These are phyloP conservation scores for Alsophila aescularia DNA, from an alignment of 2,888 invertebrate species.

Conservation along the genomic window DNA sequence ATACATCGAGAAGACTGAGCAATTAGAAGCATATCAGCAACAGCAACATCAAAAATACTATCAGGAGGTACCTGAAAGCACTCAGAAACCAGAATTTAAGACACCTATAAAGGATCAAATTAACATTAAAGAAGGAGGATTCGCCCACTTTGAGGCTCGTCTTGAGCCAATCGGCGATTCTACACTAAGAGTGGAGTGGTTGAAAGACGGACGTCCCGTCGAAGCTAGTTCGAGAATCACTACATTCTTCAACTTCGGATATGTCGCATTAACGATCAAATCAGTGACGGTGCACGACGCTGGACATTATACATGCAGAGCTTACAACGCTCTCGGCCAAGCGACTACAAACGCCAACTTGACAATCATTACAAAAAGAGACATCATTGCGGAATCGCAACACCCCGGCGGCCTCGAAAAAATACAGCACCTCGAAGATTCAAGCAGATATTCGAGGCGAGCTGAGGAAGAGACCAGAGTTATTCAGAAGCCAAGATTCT, in stretches of 20 bases:
- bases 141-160: slow-evolving; percentile 97
- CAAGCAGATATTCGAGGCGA: slow-evolving; percentile 87
- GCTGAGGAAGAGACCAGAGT: slow-evolving; percentile 90
- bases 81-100: slow-evolving; percentile 93
- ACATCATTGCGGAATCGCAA: slow-evolving; percentile 94
- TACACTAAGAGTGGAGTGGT: slow-evolving; percentile 95
- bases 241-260: slow-evolving; percentile 97
- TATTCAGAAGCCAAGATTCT: slow-evolving; percentile 93
- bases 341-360: slow-evolving; percentile 92
- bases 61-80: slow-evolving; percentile 91
- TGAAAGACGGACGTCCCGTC: slow-evolving; percentile 94
- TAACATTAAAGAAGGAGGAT: slow-evolving; percentile 95
- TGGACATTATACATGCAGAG: slow-evolving; percentile 94
- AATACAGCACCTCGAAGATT: slow-evolving; percentile 95
- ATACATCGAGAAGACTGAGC: slow-evolving; percentile 96
- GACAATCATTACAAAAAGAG: slow-evolving; percentile 93
- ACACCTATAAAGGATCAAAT: slow-evolving; percentile 94
- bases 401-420: slow-evolving; percentile 96
- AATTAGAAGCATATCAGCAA: slow-evolving; percentile 94
- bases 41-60: slow-evolving; percentile 91
- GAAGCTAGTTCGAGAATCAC: slow-evolving; percentile 97
- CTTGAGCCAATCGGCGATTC: slow-evolving; percentile 97
- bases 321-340: slow-evolving; percentile 94
- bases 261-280: slow-evolving; percentile 96
- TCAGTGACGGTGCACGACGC: slow-evolving; percentile 95